A percentile compares a stretch with the other conserved stretches of the same genome.
These are phyloP conservation scores for Zaprionus bogoriensis DNA, from an alignment of 2,888 invertebrate genomes.

Conservation along the genomic window DNA sequence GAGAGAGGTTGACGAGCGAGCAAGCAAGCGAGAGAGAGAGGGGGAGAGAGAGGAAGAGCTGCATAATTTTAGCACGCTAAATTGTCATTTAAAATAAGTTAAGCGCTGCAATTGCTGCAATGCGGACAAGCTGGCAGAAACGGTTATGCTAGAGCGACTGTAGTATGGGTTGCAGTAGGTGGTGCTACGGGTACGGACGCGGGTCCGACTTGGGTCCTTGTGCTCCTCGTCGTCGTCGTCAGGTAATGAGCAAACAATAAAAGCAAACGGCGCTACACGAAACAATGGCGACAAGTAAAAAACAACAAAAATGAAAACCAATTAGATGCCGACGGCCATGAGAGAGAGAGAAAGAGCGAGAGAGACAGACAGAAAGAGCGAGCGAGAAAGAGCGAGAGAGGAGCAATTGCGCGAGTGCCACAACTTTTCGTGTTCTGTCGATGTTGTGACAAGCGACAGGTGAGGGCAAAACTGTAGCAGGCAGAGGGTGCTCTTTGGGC, in stretches of 20 bases:
- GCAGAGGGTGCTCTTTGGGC: background rate
- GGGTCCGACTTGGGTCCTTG: slow-evolving; percentile 4
- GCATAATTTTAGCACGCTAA: slow-evolving; percentile 79
- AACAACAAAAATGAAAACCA: slow-evolving; percentile 51
- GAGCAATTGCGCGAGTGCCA: background rate
- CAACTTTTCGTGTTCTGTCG: slow-evolving; percentile 65
- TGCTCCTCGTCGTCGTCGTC: slow-evolving; percentile 43
- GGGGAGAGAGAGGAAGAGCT: slow-evolving; percentile 2
- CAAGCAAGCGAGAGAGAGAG: background rate
- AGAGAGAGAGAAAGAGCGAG: background rate
- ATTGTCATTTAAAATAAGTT: slow-evolving; percentile 81
- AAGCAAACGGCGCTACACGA: slow-evolving; percentile 71
- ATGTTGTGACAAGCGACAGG: slow-evolving; percentile 63
- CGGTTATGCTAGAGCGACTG: background rate
- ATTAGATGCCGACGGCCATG: slow-evolving; percentile 53
- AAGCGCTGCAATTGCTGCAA: slow-evolving; percentile 70
- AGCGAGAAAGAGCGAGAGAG: background rate
- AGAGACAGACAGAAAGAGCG: background rate
- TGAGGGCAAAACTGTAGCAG: background rate
- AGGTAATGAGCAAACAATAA: slow-evolving; percentile 77
- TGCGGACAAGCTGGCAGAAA: slow-evolving; percentile 56
- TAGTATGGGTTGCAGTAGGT: no score
- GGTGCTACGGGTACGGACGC: background rate
- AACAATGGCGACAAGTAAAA: slow-evolving; percentile 58
- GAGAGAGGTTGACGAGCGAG: background rate